Evolutionary conservation across 2,797 vertebrate genomes (phyloP).

Genomic region (Hafferia zeledoni): DNA sequence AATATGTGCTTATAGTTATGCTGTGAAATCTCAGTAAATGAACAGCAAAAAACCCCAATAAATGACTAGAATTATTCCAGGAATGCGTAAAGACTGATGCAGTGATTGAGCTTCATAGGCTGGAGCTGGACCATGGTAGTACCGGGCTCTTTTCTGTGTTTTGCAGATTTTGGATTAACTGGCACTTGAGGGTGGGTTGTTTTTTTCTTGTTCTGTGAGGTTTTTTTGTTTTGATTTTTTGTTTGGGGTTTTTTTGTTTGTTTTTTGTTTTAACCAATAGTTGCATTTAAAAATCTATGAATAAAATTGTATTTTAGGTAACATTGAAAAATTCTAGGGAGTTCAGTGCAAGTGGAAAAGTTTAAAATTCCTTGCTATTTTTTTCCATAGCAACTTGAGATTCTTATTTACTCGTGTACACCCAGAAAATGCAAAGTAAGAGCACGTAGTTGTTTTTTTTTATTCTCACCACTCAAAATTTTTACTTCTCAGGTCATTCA

Average conservation of each 20-base stretch:
- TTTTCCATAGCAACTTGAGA: slow-evolving; percentile 49
- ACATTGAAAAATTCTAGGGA: slow-evolving; percentile 54
- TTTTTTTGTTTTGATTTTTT: not conserved
- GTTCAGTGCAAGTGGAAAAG: slow-evolving; percentile 16
- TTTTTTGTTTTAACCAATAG: slow-evolving; percentile 57
- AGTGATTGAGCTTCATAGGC: slow-evolving; percentile 58
- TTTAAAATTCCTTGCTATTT: slow-evolving; percentile 40
- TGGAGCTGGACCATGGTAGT: slow-evolving; percentile 5
- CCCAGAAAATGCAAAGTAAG: slow-evolving; percentile 64
- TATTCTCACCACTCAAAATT: slow-evolving; percentile 63
- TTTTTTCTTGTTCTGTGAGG: slow-evolving; percentile 29
- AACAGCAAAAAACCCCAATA: slow-evolving; percentile 43
- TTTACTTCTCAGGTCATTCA: slow-evolving; percentile 71
- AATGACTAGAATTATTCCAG: slow-evolving; percentile 55
- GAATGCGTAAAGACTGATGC: slow-evolving; percentile 67
- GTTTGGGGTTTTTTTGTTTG: not conserved
- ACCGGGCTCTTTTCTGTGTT: slow-evolving; percentile 49
- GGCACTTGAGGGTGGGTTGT: slow-evolving; percentile 54
- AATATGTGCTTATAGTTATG: slow-evolving; percentile 71
- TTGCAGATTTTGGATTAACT: slow-evolving; percentile 59
- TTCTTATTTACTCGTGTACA: slow-evolving; percentile 63
- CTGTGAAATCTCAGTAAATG: slow-evolving; percentile 66
- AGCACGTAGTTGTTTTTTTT: slow-evolving; percentile 56
- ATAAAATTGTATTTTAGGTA: slow-evolving; percentile 63
- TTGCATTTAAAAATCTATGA: slow-evolving; percentile 49